phyloP scores from a whole-genome alignment of 2,888 invertebrate genomes.

The Drosophila anomelani region DNA sequence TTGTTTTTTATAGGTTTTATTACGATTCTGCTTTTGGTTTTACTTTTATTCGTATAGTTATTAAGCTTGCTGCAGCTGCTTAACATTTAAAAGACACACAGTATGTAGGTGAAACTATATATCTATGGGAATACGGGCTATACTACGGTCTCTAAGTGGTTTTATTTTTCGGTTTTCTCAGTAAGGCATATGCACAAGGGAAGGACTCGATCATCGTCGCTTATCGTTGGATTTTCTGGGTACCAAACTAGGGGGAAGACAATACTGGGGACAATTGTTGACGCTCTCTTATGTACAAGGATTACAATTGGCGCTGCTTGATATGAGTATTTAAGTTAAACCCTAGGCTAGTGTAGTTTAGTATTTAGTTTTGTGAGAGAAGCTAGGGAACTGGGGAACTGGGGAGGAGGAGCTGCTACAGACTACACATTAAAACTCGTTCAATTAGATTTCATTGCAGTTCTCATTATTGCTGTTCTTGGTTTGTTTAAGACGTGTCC shows the following conservation, averaged over 20 bases:
- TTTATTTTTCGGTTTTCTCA: slow-evolving; percentile 5
- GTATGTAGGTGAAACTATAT: slow-evolving; percentile 67
- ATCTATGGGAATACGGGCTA: slow-evolving; percentile 22
- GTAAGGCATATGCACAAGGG: slow-evolving; percentile 69
- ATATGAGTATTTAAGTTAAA: slow-evolving; percentile 43
- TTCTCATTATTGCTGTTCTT: slow-evolving; percentile 57
- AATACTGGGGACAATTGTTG: slow-evolving; percentile 43
- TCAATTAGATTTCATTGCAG: slow-evolving; percentile 64
- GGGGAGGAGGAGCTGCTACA: slow-evolving; percentile 3
- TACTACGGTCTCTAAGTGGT: slow-evolving; percentile 26
- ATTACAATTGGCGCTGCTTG: slow-evolving; percentile 54
- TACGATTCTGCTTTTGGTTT: slow-evolving; percentile 25
- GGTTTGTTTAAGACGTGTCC: slow-evolving; percentile 27
- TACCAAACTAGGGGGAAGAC: slow-evolving; percentile 48
- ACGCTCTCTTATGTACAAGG: slow-evolving; percentile 36
- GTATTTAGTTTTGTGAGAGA: slow-evolving; percentile 31
- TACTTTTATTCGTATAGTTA: slow-evolving; percentile 34
- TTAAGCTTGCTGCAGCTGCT: slow-evolving; percentile 45
- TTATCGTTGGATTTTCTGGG: slow-evolving; percentile 30
- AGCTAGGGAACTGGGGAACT: slow-evolving; percentile 15
- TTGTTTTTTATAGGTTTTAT: slow-evolving; percentile 3
- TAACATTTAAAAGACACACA: slow-evolving; percentile 73
- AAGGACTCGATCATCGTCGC: slow-evolving; percentile 61
- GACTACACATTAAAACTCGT: slow-evolving; percentile 37
- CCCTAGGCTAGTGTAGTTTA: slow-evolving; percentile 34